phyloP scores from a whole-genome alignment of 2,888 invertebrate species.

The Deilephila porcellus region DNA sequence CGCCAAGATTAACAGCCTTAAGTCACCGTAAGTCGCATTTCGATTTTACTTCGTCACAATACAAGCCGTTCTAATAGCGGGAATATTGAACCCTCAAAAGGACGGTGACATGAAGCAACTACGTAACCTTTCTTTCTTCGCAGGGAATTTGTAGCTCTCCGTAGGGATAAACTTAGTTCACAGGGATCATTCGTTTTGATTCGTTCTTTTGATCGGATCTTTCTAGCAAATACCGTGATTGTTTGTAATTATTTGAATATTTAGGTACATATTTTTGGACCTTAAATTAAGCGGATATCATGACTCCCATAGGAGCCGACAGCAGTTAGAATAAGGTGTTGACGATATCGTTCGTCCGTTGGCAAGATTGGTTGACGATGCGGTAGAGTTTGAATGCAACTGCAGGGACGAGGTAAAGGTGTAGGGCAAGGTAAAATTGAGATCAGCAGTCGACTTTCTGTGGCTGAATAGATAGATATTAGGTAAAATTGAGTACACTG shows the following conservation, averaged over 20 bases:
- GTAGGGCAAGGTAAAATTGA: too few relatives aligned
- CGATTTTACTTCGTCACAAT: background rate
- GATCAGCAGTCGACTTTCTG: too few relatives aligned
- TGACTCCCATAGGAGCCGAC: too few relatives aligned
- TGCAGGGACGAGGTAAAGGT: too few relatives aligned
- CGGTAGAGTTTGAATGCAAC: too few relatives aligned
- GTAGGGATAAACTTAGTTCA: background rate
- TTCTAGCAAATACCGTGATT: background rate
- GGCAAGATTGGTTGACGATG: too few relatives aligned
- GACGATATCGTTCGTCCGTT: too few relatives aligned
- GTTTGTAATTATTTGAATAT: background rate
- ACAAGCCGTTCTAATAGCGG: conserved; percentile 17
- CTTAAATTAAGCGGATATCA: too few relatives aligned
- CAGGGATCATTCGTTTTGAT: background rate
- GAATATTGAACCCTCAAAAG: conserved; percentile 30
- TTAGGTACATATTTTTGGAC: too few relatives aligned
- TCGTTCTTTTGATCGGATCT: background rate
- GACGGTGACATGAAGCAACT: conserved; percentile 28
- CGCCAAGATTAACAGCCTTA: background rate
- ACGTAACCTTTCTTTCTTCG: conserved; percentile 32
- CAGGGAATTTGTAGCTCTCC: conserved; percentile 19
- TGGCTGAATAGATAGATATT: too few relatives aligned
- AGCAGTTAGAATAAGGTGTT: too few relatives aligned
- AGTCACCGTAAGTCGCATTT: background rate
- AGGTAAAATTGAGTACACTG: too few relatives aligned